Evolutionary conservation across 2,797 vertebrate genomes (phyloP).

Genomic region (Hydrolagus colliei): DNA sequence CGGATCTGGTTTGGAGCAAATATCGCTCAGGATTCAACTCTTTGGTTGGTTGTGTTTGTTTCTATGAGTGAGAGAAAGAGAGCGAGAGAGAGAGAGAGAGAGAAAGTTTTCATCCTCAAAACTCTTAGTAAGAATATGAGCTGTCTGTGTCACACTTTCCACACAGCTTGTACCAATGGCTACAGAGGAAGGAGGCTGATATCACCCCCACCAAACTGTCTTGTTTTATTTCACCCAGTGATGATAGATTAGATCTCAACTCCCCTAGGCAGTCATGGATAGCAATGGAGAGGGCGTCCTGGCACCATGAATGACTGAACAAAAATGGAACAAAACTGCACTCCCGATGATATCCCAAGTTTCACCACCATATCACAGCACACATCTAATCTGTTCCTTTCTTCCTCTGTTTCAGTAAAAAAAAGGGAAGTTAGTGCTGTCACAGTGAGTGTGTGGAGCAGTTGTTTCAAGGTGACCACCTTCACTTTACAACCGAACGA

Average conservation of each 20-base stretch:
- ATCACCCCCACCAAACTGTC: neutral
- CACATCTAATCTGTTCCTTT: neutral
- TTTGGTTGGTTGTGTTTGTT: no score
- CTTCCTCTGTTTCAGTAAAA: neutral
- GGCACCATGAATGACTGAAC: neutral
- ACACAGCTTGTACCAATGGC: no score
- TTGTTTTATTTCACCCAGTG: neutral
- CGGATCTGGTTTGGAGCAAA: no score
- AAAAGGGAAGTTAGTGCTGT: neutral
- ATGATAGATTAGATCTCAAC: neutral
- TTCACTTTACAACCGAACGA: neutral
- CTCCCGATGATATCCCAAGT: neutral
- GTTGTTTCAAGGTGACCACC: neutral
- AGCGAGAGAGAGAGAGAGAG: no score
- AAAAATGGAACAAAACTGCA: neutral
- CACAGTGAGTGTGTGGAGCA: neutral
- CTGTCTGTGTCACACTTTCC: no score
- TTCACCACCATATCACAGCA: neutral
- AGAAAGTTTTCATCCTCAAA: no score
- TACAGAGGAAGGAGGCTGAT: no score
- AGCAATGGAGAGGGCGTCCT: neutral
- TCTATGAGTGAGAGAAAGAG: no score
- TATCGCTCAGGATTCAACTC: no score
- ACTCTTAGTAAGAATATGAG: no score
- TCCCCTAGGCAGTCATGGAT: neutral